phyloP scores from a whole-genome alignment of 1,140 invertebrate species.

The Scaptomyza montana region DNA sequence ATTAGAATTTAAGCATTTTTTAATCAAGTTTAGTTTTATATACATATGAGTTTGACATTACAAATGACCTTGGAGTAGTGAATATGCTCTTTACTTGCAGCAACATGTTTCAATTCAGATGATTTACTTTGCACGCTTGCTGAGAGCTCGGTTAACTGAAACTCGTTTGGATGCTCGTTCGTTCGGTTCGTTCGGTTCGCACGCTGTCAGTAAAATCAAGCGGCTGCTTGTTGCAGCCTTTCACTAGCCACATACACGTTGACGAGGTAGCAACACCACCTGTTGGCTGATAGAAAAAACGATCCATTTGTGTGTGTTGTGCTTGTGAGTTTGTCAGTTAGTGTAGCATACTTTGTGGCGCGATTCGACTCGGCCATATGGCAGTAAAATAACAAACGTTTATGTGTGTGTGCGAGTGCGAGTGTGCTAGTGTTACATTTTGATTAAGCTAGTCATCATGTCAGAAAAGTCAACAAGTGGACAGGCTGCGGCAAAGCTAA shows the following conservation, averaged over 20 bases:
- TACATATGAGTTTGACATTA: neutral
- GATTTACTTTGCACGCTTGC: conserved; percentile 25
- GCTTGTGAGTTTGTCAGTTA: conserved; percentile 20
- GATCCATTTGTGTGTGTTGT: neutral
- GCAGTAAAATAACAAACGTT: conserved; percentile 37
- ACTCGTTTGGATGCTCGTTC: conserved; percentile 8
- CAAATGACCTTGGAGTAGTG: neutral
- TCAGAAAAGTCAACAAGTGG: conserved; percentile 49
- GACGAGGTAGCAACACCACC: conserved; percentile 72
- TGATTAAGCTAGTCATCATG: conserved; percentile 49
- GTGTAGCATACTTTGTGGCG: conserved; percentile 67
- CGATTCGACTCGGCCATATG: conserved; percentile 59
- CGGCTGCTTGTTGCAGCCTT: conserved; percentile 67
- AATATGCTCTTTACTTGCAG: conserved; percentile 6
- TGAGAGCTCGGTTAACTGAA: conserved; percentile 31
- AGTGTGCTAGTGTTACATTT: conserved; percentile 27
- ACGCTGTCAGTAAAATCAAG: conserved; percentile 63
- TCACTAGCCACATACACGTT: conserved; percentile 70
- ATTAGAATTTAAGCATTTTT: no score
- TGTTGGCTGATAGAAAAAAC: conserved; percentile 53
- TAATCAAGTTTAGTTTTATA: neutral
- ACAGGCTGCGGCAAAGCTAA: conserved; percentile 59
- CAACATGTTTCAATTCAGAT: conserved; percentile 53
- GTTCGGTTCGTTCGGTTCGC: conserved; percentile 40
- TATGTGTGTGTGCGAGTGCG: conserved; percentile 10